Conservation (phyloP, 2,113 vertebrate species). For the Hydrolagus affinis region DNA sequence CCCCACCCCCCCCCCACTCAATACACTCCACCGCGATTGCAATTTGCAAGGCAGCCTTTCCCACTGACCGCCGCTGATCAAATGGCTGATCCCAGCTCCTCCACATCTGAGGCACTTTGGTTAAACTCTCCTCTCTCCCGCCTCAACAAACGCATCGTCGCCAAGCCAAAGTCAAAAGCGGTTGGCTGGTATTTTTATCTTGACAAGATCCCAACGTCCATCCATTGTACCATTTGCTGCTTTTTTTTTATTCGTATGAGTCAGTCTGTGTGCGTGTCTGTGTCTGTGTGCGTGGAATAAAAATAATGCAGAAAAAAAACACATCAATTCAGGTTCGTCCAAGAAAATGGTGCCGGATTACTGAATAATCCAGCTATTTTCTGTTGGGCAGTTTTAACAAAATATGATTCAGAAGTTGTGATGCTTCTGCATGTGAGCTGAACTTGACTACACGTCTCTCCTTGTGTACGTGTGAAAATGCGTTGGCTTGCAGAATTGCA, state of each 20-base stretch:
- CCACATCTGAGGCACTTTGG: background rate
- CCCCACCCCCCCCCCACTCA: slow-evolving; percentile 53
- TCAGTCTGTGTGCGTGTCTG: too few relatives aligned
- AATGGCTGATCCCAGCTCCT: background rate
- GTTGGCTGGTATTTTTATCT: too few relatives aligned
- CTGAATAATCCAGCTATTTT: slow-evolving; percentile 37
- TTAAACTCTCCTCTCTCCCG: background rate
- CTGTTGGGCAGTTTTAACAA: slow-evolving; percentile 45
- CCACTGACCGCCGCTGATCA: too few relatives aligned
- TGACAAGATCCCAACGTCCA: too few relatives aligned
- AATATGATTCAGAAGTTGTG: too few relatives aligned
- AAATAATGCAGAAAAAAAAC: too few relatives aligned
- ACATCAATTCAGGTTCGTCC: too few relatives aligned
- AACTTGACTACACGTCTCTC: slow-evolving; percentile 58
- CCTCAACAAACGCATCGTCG: background rate
- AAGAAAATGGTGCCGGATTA: slow-evolving; percentile 38
- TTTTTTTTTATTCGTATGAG: too few relatives aligned
- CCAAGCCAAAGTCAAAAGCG: too few relatives aligned
- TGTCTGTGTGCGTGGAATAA: too few relatives aligned
- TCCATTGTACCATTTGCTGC: too few relatives aligned
- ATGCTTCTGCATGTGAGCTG: slow-evolving; percentile 33
- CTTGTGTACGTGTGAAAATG: slow-evolving; percentile 37
- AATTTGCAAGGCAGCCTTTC: background rate
- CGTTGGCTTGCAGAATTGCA: too few relatives aligned
- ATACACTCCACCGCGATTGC: background rate